Evolutionary conservation across 2,888 invertebrate species (phyloP), one percentile per base, ranked within the genome.

Genomic region (Dolomedes plantarius): DNA sequence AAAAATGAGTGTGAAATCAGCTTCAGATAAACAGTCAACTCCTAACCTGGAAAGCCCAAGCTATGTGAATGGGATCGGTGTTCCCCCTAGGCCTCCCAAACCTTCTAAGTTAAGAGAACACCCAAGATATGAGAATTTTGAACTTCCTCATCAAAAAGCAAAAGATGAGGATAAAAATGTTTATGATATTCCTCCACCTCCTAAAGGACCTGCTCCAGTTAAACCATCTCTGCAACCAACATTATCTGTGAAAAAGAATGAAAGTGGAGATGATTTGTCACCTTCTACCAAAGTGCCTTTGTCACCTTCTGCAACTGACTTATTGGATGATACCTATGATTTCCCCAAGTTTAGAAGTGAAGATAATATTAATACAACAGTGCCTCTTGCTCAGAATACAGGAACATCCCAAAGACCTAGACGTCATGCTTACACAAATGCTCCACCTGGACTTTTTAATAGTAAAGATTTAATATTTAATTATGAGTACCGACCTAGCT

Each of bases 41-140:
- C 1, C 19, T 1, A 27, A 6, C 23, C 77, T 78, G 56, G 50
- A 67, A 7, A 28, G 36, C 23, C 7, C 41, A 6, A 27, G 41
- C 16, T 41, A 71, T 27, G 71, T 71, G 9, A 46, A 71, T 41
- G 71, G 56, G 23, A 36, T 56, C 0, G 64, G 68, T 68, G 87
- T 94, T 0, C 95, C 95, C 7, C 95, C 95, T 3, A 92, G 95
- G 76, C 95, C 96, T 5, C 95, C 96, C 0, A 96, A 96, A 91
- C 95, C 95, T 0, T 92, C 93, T 36, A 93, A 93, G 86, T 91
- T 93, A 91, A 92, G 92, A 72, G 92, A 91, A 88, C 91, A 91
- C 73, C 91, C 77, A 23, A 79, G 74, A 19, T 86, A 80, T 68
- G 88, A 78, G 72, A 86, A 85, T 72, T 87, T 83, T 74, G 87